Percentiles rank a stretch among this genome's conserved stretches.
Conservation (phyloP, 2,888 invertebrate species). For the Autographa gamma region DNA sequence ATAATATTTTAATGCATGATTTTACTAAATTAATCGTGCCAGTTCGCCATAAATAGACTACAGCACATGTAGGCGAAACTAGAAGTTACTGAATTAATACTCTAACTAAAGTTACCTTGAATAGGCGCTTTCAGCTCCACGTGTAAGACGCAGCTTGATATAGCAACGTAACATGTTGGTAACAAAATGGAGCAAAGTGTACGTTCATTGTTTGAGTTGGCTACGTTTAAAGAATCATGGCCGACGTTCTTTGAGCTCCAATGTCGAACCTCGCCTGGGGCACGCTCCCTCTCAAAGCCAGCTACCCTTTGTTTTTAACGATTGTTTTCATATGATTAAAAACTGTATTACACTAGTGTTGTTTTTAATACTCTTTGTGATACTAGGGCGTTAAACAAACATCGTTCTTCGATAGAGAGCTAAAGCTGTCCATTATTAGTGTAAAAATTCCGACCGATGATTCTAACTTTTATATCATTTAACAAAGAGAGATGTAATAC, state of each 20-base stretch:
- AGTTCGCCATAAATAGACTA: background rate
- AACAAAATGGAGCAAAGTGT: background rate
- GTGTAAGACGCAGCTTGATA: background rate
- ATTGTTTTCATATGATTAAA: slow-evolving; percentile 53
- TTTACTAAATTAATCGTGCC: background rate
- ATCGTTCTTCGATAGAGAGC: background rate
- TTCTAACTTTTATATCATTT: too few species aligned
- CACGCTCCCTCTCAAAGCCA: slow-evolving; percentile 41
- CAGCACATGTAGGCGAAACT: background rate
- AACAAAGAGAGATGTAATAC: too few species aligned
- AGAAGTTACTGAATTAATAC: background rate
- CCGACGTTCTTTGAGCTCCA: slow-evolving; percentile 35
- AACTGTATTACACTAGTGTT: slow-evolving; percentile 14
- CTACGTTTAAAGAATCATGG: slow-evolving; percentile 45
- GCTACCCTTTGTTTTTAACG: slow-evolving; percentile 28
- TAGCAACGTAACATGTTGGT: background rate
- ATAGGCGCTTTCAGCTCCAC: background rate
- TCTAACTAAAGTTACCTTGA: background rate
- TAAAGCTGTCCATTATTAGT: too few species aligned
- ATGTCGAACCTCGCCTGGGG: slow-evolving; percentile 52
- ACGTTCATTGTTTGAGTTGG: slow-evolving; percentile 20
- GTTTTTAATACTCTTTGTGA: slow-evolving; percentile 4
- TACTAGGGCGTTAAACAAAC: background rate
- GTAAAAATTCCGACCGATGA: too few species aligned
- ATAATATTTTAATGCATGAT: background rate